These are phyloP conservation scores for Nemoura dubitans DNA, from an alignment of 2,888 invertebrate genomes.

Conservation along the genomic window DNA sequence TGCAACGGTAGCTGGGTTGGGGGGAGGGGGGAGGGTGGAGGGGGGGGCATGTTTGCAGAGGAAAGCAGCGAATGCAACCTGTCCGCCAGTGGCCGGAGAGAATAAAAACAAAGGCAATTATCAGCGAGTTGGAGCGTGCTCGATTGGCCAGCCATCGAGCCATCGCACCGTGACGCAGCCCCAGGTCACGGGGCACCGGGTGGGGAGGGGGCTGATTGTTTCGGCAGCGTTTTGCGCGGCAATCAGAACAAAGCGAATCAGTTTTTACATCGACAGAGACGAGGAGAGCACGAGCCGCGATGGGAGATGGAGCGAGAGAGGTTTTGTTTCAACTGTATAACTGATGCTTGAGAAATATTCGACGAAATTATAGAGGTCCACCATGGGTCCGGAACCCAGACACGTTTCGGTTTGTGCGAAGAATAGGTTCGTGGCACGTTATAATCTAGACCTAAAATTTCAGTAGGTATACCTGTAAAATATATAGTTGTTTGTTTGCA, in stretches of 20 bases:
- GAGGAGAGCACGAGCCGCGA: neutral
- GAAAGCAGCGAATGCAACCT: slow-evolving; percentile 30
- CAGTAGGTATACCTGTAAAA: too few species aligned
- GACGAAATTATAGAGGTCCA: too few species aligned
- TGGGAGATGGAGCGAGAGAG: neutral
- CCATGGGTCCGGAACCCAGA: too few species aligned
- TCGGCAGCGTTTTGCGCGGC: neutral
- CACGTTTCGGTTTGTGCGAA: too few species aligned
- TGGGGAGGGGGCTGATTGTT: neutral
- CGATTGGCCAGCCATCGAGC: neutral
- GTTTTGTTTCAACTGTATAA: neutral
- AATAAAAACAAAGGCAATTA: slow-evolving; percentile 40
- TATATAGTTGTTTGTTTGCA: too few species aligned
- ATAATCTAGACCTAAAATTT: too few species aligned
- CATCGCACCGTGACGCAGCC: too few species aligned
- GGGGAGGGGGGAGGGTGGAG: neutral
- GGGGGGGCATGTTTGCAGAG: neutral
- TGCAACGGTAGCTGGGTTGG: neutral
- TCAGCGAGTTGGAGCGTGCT: neutral
- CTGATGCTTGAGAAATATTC: too few species aligned
- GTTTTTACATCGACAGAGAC: neutral
- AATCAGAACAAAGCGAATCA: slow-evolving; percentile 12
- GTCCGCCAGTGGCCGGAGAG: neutral
- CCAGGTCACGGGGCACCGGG: too few species aligned
- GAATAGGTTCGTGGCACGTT: too few species aligned